These are phyloP conservation scores for Kryptolebias ocellatus DNA, from an alignment of 2,797 vertebrate genomes.

Conservation along the genomic window DNA sequence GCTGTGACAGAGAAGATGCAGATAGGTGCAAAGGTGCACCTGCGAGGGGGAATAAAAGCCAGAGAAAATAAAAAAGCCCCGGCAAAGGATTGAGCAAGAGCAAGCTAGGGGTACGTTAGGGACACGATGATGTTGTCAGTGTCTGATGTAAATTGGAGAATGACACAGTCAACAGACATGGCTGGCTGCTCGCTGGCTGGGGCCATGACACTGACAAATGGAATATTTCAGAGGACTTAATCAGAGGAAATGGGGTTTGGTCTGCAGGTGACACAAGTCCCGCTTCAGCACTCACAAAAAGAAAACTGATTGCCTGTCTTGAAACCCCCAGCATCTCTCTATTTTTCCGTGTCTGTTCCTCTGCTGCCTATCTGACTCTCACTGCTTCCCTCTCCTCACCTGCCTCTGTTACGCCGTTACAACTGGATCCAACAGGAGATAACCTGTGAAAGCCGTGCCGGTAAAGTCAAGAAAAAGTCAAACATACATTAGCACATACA, in stretches of 20 bases:
- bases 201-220: slow-evolving; percentile 95
- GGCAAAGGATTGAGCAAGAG: slow-evolving; percentile 61
- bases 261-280: slow-evolving; percentile 90
- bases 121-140: slow-evolving; percentile 84
- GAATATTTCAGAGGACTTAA: slow-evolving; percentile 97
- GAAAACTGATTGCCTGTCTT: slow-evolving; percentile 88
- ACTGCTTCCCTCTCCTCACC: slow-evolving; percentile 34
- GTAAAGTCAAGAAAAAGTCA: slow-evolving; percentile 5
- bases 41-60: slow-evolving; percentile 42
- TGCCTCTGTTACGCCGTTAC: slow-evolving; percentile 36
- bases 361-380: slow-evolving; percentile 36
- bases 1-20: slow-evolving; percentile 18
- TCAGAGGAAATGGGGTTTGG: slow-evolving; percentile 97
- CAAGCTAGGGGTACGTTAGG: slow-evolving; percentile 85
- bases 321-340: slow-evolving; percentile 60
- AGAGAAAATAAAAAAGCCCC: slow-evolving; percentile 46
- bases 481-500: neutral
- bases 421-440: slow-evolving; percentile 70
- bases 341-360: slow-evolving; percentile 49
- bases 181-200: slow-evolving; percentile 83
- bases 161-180: slow-evolving; percentile 95
- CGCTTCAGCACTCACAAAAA: slow-evolving; percentile 88
- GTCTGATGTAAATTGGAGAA: slow-evolving; percentile 91
- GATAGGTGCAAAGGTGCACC: slow-evolving; percentile 65
- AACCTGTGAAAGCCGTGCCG: slow-evolving; percentile 26